Base-by-base conservation (phyloP, 1,140 invertebrate species). In the Drosophila setifemur region DNA sequence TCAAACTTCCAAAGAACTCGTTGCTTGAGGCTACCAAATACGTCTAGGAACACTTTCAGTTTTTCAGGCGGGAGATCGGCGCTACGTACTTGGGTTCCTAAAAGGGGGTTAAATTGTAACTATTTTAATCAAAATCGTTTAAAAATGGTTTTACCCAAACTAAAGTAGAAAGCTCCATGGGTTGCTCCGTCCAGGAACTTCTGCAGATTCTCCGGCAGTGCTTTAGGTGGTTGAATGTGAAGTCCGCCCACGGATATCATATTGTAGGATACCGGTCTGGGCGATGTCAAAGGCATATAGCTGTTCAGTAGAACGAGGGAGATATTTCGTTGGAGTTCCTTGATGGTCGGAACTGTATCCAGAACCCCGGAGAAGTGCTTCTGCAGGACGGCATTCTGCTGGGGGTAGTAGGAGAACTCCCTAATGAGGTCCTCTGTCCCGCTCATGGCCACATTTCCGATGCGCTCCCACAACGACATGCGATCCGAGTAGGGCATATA, bases 1-100 rank as follows among this genome's bases (percentile, higher is more conserved):
- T 94, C 93, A 64, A 92, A 92, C 79, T 94, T 94, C 93, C 93
- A 94, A 3, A 94, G 42, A 3, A 94, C 87, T 28, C 91, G 91
- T 55, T 94, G 92, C 3, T 92, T 92, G 3, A 94, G 14, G 9
- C 63, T 58, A 1, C 64, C 73, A 57, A 94, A 93, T 3, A 92
- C 92, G 25, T 91, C 63, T n/a, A 92, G 55, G 52, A 94, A 91
- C 3, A 91, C 67, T 43, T 91, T 78, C 1, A 91, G 54, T 47
- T 91, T 92, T 25, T 91, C 70, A 0, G 68, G 60, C 0, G 91
- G 90, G 52, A 92, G 88, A 12, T 90, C 88, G 0, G 86, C 70
- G 1, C 89, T 87, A 9, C 49, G 67, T 0, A 90, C 70, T 43
- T 91, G 90, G 2, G 81, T 83, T 2, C 83, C 83, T 87, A 7